These are phyloP conservation scores for Lycopodina hypogea DNA, from an alignment of 37 sponge, comb jelly and placozoan species.

Conservation along the genomic window DNA sequence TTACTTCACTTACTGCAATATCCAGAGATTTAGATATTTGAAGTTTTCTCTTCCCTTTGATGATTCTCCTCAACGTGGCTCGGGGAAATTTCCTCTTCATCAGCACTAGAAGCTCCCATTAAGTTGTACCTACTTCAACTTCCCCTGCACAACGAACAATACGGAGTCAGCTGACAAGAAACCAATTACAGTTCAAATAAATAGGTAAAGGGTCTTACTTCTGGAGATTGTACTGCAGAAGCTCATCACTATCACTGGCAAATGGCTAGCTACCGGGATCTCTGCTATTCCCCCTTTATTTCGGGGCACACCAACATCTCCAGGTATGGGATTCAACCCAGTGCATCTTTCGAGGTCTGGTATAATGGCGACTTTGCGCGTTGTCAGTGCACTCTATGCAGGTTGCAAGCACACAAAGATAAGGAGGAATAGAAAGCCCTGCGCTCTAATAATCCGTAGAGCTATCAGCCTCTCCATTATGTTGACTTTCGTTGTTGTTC, in stretches of 20 bases:
- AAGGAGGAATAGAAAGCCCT: slow-evolving; percentile 31
- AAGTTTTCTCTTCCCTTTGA: slow-evolving; percentile 23
- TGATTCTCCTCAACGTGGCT: slow-evolving; percentile 10
- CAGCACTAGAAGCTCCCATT: neutral
- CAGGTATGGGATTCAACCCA: neutral
- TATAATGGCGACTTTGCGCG: slow-evolving; percentile 46
- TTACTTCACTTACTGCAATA: slow-evolving; percentile 26
- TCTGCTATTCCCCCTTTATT: slow-evolving; percentile 36
- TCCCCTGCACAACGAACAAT: too few species aligned
- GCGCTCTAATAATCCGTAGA: slow-evolving; percentile 20
- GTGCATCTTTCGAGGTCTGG: slow-evolving; percentile 52
- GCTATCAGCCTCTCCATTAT: slow-evolving; percentile 14
- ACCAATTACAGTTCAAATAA: too few species aligned
- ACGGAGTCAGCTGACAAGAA: too few species aligned
- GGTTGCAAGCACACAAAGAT: slow-evolving; percentile 8
- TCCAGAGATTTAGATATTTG: slow-evolving; percentile 29
- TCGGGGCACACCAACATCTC: neutral
- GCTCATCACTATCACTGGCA: too few species aligned
- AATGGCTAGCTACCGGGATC: slow-evolving; percentile 25
- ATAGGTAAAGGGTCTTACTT: too few species aligned
- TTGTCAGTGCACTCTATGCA: slow-evolving; percentile 54
- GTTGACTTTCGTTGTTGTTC: slow-evolving; percentile 7
- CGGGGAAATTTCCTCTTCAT: slow-evolving; percentile 43
- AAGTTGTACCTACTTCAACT: too few species aligned
- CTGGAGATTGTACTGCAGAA: too few species aligned